phyloP scores from a whole-genome alignment of 2,113 vertebrate genomes.

The Tragelaphus scriptus region DNA sequence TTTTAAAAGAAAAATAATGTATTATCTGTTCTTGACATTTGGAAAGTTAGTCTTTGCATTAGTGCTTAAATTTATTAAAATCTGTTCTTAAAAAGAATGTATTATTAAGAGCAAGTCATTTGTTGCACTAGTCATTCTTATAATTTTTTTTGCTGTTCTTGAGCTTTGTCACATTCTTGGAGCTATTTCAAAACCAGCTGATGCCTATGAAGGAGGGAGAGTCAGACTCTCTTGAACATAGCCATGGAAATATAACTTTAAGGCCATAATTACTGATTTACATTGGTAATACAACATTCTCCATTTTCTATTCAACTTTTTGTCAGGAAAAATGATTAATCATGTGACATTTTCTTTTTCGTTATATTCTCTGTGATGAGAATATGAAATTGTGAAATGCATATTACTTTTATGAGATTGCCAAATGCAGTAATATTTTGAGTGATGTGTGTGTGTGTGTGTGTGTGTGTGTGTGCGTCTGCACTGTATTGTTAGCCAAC shows the following conservation, averaged over 20 bases:
- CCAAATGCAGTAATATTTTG: constrained; percentile 6
- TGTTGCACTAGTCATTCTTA: background rate
- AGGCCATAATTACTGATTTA: constrained; percentile 53
- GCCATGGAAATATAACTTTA: background rate
- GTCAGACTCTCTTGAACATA: background rate
- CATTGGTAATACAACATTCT: constrained; percentile 41
- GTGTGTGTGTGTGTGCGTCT: background rate
- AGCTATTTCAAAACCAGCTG: background rate
- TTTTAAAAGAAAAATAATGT: constrained; percentile 4
- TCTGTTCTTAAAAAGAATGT: background rate
- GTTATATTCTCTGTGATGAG: constrained; percentile 55
- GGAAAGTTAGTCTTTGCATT: background rate
- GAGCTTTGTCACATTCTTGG: background rate
- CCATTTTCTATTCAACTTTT: constrained; percentile 59
- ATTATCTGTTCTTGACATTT: background rate
- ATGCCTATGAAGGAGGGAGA: background rate
- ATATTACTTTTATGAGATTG: constrained; percentile 47
- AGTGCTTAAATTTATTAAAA: background rate
- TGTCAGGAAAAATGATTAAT: constrained; percentile 64
- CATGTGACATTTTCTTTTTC: constrained; percentile 68
- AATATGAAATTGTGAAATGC: constrained; percentile 39
- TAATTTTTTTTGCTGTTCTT: background rate
- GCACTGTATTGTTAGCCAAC: background rate
- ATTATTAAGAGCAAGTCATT: background rate
- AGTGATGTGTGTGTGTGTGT: background rate